A percentile compares a stretch with the other conserved stretches of the same genome.
These are phyloP conservation scores for Simalia tracyae DNA, from an alignment of 2,797 vertebrate genomes.

Conservation along the genomic window DNA sequence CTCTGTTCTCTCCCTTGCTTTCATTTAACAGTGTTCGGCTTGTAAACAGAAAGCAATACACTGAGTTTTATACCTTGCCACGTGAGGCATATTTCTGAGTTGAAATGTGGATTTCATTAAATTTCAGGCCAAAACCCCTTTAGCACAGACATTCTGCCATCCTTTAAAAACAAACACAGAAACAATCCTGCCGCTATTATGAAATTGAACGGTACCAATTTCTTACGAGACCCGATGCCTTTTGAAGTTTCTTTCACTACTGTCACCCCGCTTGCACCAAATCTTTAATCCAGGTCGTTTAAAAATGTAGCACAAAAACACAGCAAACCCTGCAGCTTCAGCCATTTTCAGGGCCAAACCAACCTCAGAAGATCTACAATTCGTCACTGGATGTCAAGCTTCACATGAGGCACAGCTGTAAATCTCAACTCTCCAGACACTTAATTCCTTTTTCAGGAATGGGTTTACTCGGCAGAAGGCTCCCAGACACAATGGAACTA, in stretches of 20 bases:
- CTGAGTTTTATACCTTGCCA: constrained; percentile 70
- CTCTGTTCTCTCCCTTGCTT: constrained; percentile 5
- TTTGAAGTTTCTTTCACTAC: neutral
- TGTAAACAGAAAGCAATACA: constrained; percentile 64
- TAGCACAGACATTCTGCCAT: constrained; percentile 77
- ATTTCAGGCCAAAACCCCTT: constrained; percentile 76
- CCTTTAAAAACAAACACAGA: constrained; percentile 57
- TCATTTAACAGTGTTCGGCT: constrained; percentile 30
- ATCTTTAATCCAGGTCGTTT: neutral
- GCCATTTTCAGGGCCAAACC: neutral
- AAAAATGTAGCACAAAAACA: neutral
- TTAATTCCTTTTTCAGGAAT: neutral
- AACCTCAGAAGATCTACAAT: neutral
- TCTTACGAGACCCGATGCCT: neutral
- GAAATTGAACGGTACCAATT: constrained; percentile 46
- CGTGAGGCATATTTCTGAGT: constrained; percentile 77
- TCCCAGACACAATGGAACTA: neutral
- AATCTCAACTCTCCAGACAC: neutral
- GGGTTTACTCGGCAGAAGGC: neutral
- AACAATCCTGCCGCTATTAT: constrained; percentile 48
- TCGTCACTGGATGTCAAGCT: neutral
- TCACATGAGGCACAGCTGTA: neutral
- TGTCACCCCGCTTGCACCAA: neutral
- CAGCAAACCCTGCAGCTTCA: neutral
- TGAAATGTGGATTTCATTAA: constrained; percentile 88